These are phyloP conservation scores for Parnassius apollo DNA, from an alignment of 2,888 invertebrate species.

Conservation along the genomic window DNA sequence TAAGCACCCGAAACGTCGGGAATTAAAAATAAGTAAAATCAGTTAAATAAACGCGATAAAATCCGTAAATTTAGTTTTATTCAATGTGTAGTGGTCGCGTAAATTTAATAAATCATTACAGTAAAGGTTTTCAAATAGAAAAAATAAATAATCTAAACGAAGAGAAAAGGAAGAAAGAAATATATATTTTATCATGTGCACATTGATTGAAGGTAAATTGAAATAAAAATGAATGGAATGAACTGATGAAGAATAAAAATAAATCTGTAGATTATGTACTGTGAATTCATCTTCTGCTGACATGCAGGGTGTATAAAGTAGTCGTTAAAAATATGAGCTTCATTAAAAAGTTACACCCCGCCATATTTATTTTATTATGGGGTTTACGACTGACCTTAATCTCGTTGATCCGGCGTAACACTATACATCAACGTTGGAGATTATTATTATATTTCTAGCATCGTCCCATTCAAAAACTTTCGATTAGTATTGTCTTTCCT, in stretches of 20 bases:
- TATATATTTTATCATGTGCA: neutral
- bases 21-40: no score
- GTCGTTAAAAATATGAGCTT: constrained; percentile 9
- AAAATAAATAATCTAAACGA: neutral
- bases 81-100: no score
- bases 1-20: no score
- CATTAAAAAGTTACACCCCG: constrained; percentile 16
- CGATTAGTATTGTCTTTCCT: neutral
- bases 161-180: neutral
- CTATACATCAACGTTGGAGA: no score
- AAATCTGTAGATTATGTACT: neutral
- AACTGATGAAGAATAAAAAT: neutral
- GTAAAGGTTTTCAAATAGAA: neutral
- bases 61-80: no score
- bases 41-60: no score
- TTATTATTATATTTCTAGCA: no score
- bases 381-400: constrained; percentile 15
- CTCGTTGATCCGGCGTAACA: constrained; percentile 5
- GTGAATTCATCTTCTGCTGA: neutral
- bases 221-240: neutral
- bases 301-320: neutral
- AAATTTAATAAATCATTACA: no score
- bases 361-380: constrained; percentile 8
- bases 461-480: neutral
- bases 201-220: neutral